Base-by-base conservation (phyloP, 2,888 invertebrate genomes). In the Helobdella robusta region DNA sequence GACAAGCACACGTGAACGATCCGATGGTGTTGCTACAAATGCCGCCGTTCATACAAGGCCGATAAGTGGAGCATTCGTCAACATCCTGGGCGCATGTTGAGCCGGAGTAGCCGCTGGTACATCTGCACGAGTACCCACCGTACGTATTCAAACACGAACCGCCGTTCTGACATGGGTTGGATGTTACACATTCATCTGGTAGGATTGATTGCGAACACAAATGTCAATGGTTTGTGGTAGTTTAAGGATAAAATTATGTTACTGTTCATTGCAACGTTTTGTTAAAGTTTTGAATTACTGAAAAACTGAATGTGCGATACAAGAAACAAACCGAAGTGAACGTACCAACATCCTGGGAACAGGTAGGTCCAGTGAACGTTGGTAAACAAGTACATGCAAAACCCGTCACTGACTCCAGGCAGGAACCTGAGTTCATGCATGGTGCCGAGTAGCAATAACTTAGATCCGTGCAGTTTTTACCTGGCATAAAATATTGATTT, bases 1-100 rank as follows among this genome's bases (percentile, higher is more conserved):
- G 56, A 62, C 72, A 72, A 34, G n/a, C 35, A 61, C 72, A 72
- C 5, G 25, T 50, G 25, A 67, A 69, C 1, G 70, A 71, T 23
- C 72, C 92, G 11, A 91, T 89, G 80, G 91, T 91, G 75, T 94
- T 92, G 71, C 92, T 83, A 74, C 93, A 94, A 64, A 91, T 91
- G 67, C 92, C 71, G 15, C 66, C 67, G 34, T 70, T 60, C 48
- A 44, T 50, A 64, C 70, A 70, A 2, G 69, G 69, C n/a, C n/a
- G n/a, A 23, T 44, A 25, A 30, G 59, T 64, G 20, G 30, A 18
- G 50, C 68, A 68, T 46, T 68, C 68, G 23, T 69, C 66, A n/a
- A n/a, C n/a, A n/a, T n/a, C n/a, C n/a, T n/a, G 18, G 11, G 28
- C 54, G n/a, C 54, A 54, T 11, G 28, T 54, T 5, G 23, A 11